Conservation (phyloP, 2,888 invertebrate genomes). For the Poecilus cupreus region DNA sequence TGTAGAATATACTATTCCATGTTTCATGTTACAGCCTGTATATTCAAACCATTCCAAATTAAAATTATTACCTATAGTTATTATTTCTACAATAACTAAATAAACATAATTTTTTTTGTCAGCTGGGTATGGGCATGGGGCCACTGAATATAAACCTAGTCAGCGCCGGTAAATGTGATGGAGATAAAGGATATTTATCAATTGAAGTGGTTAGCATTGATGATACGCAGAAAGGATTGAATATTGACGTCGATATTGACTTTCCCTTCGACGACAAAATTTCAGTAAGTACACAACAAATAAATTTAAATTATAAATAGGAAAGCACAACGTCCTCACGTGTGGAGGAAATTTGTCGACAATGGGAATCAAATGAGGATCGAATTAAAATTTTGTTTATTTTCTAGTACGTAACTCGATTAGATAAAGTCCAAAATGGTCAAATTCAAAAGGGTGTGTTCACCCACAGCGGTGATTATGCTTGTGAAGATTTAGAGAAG, state of each 20-base stretch:
- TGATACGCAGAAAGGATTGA: neutral
- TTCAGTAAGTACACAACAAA: neutral
- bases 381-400: neutral
- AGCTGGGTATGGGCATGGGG: neutral
- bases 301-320: no score
- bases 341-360: no score
- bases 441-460: neutral
- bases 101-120: neutral
- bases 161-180: neutral
- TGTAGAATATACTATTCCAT: no score
- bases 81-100: neutral
- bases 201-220: neutral
- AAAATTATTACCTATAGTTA: no score
- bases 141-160: neutral
- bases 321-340: no score
- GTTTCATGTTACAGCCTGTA: no score
- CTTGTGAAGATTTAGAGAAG: conserved; percentile 3
- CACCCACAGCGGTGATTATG: neutral
- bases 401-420: neutral
- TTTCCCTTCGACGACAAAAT: neutral
- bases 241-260: neutral
- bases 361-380: no score
- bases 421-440: neutral
- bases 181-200: neutral
- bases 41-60: no score